Percentiles rank a stretch among this genome's conserved stretches.
Conservation (phyloP, 2,797 vertebrate genomes). For the Ficedula albicollis region DNA sequence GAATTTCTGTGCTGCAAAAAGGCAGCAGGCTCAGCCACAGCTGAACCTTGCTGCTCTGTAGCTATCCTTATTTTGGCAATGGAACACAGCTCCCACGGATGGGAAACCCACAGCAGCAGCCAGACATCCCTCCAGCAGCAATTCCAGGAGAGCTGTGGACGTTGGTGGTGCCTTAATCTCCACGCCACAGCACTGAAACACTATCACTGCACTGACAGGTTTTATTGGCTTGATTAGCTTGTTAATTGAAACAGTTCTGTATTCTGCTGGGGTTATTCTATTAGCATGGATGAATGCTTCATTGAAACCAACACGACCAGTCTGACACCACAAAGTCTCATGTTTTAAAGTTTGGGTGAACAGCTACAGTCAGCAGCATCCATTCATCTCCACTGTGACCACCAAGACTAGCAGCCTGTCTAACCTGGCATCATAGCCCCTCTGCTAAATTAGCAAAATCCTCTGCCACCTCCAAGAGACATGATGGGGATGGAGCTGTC, state of each 20-base stretch:
- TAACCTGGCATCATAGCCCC: neutral
- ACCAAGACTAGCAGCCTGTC: neutral
- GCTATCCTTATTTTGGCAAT: neutral
- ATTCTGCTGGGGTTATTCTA: neutral
- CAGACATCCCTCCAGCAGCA: neutral
- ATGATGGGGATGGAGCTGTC: neutral
- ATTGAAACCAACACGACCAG: neutral
- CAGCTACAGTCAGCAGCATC: neutral
- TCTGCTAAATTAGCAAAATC: neutral
- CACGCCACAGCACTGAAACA: neutral
- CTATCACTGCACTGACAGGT: neutral
- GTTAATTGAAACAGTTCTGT: neutral
- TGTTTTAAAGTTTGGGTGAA: rapidly evolving
- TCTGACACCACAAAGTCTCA: neutral
- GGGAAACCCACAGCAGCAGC: rapidly evolving
- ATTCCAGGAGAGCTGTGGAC: neutral
- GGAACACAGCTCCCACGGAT: rapidly evolving
- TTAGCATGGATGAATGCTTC: neutral
- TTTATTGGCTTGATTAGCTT: neutral
- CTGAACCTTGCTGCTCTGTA: neutral
- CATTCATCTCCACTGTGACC: neutral
- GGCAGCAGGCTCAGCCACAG: neutral
- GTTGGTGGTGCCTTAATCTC: neutral
- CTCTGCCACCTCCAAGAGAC: neutral
- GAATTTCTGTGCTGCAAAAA: neutral